Evolutionary conservation across 1,140 invertebrate genomes (phyloP), one percentile per base, ranked within the genome.

Genomic region (Zaprionus vittiger): DNA sequence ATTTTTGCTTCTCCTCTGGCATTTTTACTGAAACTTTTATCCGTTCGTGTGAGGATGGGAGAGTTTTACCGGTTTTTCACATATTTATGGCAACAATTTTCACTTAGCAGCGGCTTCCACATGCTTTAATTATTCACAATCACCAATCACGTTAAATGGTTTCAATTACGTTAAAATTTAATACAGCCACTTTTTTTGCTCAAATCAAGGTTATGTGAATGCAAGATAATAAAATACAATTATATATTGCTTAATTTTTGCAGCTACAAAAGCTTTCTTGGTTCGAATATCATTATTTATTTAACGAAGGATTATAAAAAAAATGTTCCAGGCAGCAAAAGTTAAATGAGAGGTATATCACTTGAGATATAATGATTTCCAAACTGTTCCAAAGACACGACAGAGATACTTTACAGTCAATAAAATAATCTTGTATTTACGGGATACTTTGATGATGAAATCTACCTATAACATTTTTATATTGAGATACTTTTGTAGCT

Each of bases 91-190:
- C 28, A 31, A 55, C 63, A 65, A 52, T 52, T 52, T 24, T 20
- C 22, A 12, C 20, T 20, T 52, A 22, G 11, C 47, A 5, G 4
- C 9, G 47, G 47, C 11, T 24, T 52, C 4, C n/a, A 20, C n/a
- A 47, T n/a, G 20, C 47, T 24, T 52, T 12, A 52, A 52, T 52
- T 52, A 54, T 52, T 52, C 31, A 64, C 28, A 63, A 54, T 52
- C 31, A 20, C 20, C 37, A 65, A 65, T 72, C 44, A 55, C 37
- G 56, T 65, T 44, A 41, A 71, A 37, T 34, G 60, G 15, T 24
- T 41, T 71, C 24, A 37, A 72, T 72, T 72, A 52, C 61, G 24
- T 72, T 56, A 44, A 72, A 72, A 31, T 34, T 64, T 55, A 47
- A 65, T 70, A 17, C n/a, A 9, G 47, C 26, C 24, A 24, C 22